Evolutionary conservation across 2,113 vertebrate genomes (phyloP).

Genomic region (Cheirogaleus medius): DNA sequence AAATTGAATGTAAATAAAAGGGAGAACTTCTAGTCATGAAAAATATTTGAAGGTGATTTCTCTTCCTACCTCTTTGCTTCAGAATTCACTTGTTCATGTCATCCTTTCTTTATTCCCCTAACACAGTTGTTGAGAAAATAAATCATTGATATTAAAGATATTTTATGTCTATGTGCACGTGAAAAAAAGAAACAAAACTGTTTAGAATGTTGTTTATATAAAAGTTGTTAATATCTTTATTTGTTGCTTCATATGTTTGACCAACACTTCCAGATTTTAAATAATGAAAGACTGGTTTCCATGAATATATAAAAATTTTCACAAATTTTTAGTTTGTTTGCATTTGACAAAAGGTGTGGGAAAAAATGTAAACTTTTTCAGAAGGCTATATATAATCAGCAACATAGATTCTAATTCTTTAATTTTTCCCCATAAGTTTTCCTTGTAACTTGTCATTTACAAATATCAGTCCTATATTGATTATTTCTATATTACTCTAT

Average conservation of each 20-base stretch:
- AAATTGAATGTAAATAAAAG: conserved; percentile 78
- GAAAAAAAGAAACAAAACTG: neutral
- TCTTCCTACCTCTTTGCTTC: neutral
- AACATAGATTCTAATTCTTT: neutral
- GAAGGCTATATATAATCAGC: neutral
- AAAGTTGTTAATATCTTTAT: neutral
- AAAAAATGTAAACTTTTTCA: neutral
- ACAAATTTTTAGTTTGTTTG: neutral
- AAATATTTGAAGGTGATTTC: conserved; percentile 63
- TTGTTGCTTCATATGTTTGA: neutral
- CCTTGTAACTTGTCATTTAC: neutral
- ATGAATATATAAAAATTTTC: neutral
- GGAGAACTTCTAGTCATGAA: conserved; percentile 61
- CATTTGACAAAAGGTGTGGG: neutral
- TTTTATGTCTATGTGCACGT: neutral
- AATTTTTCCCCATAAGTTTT: neutral
- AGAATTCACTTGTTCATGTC: neutral
- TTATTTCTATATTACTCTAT: neutral
- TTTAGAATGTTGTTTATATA: neutral
- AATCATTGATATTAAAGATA: neutral
- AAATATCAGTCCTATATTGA: neutral
- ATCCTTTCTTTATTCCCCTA: neutral
- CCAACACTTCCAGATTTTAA: neutral
- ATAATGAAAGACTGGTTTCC: neutral
- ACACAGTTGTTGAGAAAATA: neutral